Evolutionary conservation across 2,888 invertebrate genomes (phyloP), one percentile per base, ranked within the genome.

Genomic region (Caenorhabditis afra): DNA sequence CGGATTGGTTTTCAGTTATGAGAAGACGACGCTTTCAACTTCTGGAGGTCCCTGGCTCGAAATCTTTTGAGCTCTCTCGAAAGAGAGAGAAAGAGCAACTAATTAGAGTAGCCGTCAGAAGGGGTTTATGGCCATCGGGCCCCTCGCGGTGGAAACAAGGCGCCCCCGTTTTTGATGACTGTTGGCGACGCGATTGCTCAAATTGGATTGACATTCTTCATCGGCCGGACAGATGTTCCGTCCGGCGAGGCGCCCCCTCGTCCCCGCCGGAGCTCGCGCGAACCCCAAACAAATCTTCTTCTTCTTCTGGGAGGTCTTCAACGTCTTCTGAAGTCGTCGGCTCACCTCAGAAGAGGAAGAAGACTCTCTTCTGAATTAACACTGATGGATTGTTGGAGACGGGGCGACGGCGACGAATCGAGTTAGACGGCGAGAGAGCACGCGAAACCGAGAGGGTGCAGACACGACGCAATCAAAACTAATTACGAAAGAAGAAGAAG

Each of bases 311-410:
- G 50, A 23, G 49, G 50, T 70, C 44, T 59, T 23, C 29, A 5
- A 5, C 29, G 3, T 29, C 29, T 29, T 29, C 29, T 5, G 14
- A 41, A 41, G 41, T 41, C 41, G 41, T 11, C 12, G 50, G 50
- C 49, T 71, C 61, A 55, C 59, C 59, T 70, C 44, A 18, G 49
- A 44, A 59, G 29, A 52, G 23, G 64, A 20, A 16, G 50, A 29
- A 20, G 57, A 57, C 50, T 52, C 52, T 22, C 44, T 22, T 58
- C 55, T 41, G 47, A 75, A 67, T 75, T 75, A 67, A 67, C 64
- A 70, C 76, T 68, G 68, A 77, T 62, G 68, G 57, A 77, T 74
- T 74, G 64, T 37, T 35, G 35, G 58, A 66, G 66, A 75, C 65
- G 44, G 47, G 62, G 35, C 67, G 62, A 61, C 55, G 62, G 35